Percentiles rank a stretch among this genome's conserved stretches.
Evolutionary conservation across 2,797 vertebrate genomes (phyloP).

Genomic region (Danionella dracula): DNA sequence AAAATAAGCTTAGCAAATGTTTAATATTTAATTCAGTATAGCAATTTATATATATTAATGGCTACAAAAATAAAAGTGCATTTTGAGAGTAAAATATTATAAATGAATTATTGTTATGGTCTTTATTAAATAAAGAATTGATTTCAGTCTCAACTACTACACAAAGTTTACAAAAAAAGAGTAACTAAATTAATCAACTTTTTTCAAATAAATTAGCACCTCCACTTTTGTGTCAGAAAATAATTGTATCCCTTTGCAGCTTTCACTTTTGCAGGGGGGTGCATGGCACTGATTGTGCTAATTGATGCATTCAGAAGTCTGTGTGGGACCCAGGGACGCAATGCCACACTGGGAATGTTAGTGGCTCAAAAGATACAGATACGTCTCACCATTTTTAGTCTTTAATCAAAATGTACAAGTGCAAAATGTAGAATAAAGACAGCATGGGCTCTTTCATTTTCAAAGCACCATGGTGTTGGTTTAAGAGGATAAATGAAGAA

Average conservation of each 20-base stretch:
- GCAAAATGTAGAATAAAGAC: slow-evolving; percentile 31
- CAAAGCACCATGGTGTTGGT: slow-evolving; percentile 24
- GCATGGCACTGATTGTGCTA: slow-evolving; percentile 45
- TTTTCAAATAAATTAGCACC: slow-evolving; percentile 79
- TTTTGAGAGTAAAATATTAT: too few species aligned
- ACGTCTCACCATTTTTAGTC: slow-evolving; percentile 44
- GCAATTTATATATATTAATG: too few species aligned
- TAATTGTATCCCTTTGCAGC: slow-evolving; percentile 69
- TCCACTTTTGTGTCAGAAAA: slow-evolving; percentile 80
- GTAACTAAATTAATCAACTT: slow-evolving; percentile 55
- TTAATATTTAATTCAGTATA: too few species aligned
- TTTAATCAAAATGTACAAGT: slow-evolving; percentile 46
- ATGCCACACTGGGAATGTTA: slow-evolving; percentile 42
- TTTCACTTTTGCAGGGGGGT: slow-evolving; percentile 45
- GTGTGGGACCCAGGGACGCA: slow-evolving; percentile 32
- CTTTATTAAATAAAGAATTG: too few species aligned
- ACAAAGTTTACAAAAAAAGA: slow-evolving; percentile 16
- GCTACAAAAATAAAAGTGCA: too few species aligned
- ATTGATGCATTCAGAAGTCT: slow-evolving; percentile 49
- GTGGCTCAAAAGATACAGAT: slow-evolving; percentile 41
- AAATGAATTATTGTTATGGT: too few species aligned
- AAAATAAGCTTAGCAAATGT: too few species aligned
- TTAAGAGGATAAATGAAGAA: slow-evolving; percentile 9
- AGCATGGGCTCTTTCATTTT: slow-evolving; percentile 38
- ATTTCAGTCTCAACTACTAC: background rate